phyloP scores from a whole-genome alignment of 1,140 invertebrate genomes.

The Pemphigus obesinymphae region DNA sequence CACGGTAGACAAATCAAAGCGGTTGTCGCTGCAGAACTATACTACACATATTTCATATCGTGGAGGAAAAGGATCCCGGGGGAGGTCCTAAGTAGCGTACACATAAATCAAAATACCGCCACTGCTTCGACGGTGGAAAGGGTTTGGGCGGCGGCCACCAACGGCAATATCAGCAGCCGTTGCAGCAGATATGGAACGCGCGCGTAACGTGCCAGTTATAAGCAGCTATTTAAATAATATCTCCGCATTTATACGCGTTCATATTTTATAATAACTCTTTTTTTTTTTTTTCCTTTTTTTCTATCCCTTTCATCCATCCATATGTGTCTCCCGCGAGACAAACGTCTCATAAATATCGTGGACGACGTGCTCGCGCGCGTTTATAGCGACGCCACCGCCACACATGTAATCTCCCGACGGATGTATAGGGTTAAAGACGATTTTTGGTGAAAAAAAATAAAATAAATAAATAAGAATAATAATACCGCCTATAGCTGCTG shows the following conservation, averaged over 20 bases:
- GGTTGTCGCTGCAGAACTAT: neutral
- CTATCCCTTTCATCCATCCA: neutral
- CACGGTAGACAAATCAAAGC: slow-evolving; percentile 38
- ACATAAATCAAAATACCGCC: slow-evolving; percentile 29
- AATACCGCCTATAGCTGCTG: too few species aligned
- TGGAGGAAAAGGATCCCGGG: neutral
- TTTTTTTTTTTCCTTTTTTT: neutral
- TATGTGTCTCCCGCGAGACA: neutral
- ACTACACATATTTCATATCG: neutral
- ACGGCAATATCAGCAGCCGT: neutral
- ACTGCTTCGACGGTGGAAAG: neutral
- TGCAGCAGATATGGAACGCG: neutral
- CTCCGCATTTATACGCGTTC: neutral
- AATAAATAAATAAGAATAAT: neutral
- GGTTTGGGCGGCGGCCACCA: slow-evolving; percentile 15
- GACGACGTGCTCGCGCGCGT: too few species aligned
- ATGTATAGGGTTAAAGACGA: neutral
- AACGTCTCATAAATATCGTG: slow-evolving; percentile 6
- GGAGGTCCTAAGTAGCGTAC: slow-evolving; percentile 14
- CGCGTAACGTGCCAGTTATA: neutral
- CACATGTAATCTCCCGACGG: neutral
- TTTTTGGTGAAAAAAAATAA: neutral
- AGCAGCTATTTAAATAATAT: neutral
- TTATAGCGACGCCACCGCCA: neutral
- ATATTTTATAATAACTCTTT: neutral